Evolutionary conservation across 2,113 vertebrate genomes (phyloP).

Genomic region (Micronycteris hirsuta): DNA sequence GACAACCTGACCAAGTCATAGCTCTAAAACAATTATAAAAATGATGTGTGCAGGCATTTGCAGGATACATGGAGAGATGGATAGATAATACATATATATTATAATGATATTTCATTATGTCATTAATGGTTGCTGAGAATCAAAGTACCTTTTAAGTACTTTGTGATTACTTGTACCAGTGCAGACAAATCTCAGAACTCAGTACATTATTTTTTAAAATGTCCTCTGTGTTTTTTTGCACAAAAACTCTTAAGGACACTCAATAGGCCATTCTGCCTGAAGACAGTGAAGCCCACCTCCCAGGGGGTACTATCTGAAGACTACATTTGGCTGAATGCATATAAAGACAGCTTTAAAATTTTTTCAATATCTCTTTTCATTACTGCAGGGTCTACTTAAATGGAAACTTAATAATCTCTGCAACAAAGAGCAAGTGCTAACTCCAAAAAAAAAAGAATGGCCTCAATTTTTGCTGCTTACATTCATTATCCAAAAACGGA

Average conservation of each 20-base stretch:
- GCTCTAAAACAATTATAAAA: slow-evolving; percentile 58
- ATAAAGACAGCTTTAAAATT: slow-evolving; percentile 52
- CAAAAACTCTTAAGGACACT: slow-evolving; percentile 34
- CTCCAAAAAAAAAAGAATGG: not conserved
- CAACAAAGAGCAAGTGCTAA: slow-evolving; percentile 40
- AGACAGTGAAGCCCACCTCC: slow-evolving; percentile 21
- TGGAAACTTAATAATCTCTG: slow-evolving; percentile 54
- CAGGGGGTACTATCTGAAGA: slow-evolving; percentile 39
- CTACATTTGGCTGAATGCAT: slow-evolving; percentile 28
- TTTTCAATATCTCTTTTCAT: slow-evolving; percentile 42
- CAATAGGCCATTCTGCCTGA: slow-evolving; percentile 33
- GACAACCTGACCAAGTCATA: slow-evolving; percentile 78
- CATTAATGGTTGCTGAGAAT: slow-evolving; percentile 30
- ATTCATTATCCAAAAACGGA: slow-evolving; percentile 31
- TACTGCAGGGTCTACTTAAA: slow-evolving; percentile 42
- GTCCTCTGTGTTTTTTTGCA: not conserved
- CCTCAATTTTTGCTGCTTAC: slow-evolving; percentile 38
- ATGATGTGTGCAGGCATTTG: not conserved
- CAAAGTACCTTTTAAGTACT: slow-evolving; percentile 45
- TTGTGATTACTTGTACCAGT: not conserved
- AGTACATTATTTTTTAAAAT: not conserved
- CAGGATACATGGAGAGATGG: not conserved
- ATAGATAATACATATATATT: not conserved
- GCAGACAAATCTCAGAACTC: slow-evolving; percentile 32
- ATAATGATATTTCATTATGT: not conserved